phyloP scores from a whole-genome alignment of 2,113 vertebrate species.

The Oriolus oriolus region DNA sequence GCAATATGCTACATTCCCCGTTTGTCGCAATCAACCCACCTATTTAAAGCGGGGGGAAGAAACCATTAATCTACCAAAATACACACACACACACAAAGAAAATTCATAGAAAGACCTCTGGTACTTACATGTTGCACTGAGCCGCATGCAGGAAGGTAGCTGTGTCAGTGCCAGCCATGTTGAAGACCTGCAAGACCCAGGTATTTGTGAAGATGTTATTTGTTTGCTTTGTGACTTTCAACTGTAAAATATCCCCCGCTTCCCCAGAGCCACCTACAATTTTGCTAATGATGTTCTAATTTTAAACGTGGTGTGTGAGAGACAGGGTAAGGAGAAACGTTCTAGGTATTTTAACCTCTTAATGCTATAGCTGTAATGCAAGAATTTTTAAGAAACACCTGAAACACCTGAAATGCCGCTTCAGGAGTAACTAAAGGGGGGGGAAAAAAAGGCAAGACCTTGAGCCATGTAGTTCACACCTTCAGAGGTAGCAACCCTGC shows the following conservation, averaged over 20 bases:
- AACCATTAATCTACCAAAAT: background rate
- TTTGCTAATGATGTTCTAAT: background rate
- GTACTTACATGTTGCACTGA: background rate
- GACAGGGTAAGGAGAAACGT: background rate
- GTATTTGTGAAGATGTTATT: slow-evolving; percentile 13
- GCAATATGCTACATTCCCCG: background rate
- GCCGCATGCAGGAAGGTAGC: background rate
- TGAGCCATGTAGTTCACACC: background rate
- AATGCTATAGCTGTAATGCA: background rate
- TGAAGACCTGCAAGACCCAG: slow-evolving; percentile 48
- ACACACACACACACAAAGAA: background rate
- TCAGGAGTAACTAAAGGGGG: background rate
- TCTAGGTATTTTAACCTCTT: background rate
- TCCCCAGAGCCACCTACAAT: background rate
- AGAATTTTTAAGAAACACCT: background rate
- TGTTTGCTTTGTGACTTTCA: background rate
- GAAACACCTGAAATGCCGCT: background rate
- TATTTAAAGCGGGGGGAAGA: background rate
- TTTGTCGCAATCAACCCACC: background rate
- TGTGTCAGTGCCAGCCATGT: background rate
- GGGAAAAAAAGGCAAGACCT: background rate
- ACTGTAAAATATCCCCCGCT: background rate
- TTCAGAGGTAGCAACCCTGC: background rate
- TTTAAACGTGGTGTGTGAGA: background rate
- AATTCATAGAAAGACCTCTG: background rate